Conservation (phyloP, 2,113 vertebrate species). For the Mola mola region DNA sequence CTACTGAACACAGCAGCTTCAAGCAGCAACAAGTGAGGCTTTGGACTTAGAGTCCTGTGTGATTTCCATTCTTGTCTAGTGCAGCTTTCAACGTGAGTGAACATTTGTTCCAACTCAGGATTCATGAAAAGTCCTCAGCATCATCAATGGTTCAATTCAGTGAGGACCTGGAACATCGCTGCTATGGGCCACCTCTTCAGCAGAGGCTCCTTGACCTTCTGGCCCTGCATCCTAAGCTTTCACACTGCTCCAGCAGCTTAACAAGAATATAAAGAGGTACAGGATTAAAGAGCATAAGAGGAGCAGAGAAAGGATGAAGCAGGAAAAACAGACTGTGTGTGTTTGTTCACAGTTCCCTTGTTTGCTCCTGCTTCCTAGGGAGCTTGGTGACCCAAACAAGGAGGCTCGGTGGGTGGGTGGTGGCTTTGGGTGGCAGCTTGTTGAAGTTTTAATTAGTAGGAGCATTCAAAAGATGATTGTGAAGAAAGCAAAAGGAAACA, state of each 20-base stretch:
- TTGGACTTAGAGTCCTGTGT: constrained; percentile 29
- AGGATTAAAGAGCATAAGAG: constrained; percentile 83
- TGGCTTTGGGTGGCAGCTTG: constrained; percentile 85
- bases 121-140: constrained; percentile 81
- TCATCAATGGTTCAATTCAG: constrained; percentile 44
- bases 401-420: constrained; percentile 67
- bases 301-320: constrained; percentile 61
- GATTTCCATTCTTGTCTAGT: constrained; percentile 27
- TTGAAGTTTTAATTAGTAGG: constrained; percentile 96
- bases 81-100: constrained; percentile 31
- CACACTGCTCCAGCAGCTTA: constrained; percentile 57
- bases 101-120: constrained; percentile 67
- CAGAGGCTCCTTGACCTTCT: constrained; percentile 75
- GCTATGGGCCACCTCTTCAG: constrained; percentile 80
- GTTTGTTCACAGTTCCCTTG: constrained; percentile 62
- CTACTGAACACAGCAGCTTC: neutral
- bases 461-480: constrained; percentile 91
- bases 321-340: constrained; percentile 73
- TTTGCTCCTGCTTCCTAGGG: constrained; percentile 70
- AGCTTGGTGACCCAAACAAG: constrained; percentile 55
- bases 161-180: constrained; percentile 37
- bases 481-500: constrained; percentile 62
- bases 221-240: constrained; percentile 54
- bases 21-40: constrained; percentile 9
- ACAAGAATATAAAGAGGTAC: constrained; percentile 82